Evolutionary conservation across 2,797 vertebrate genomes (phyloP).

Genomic region (Loris lydekkerianus): DNA sequence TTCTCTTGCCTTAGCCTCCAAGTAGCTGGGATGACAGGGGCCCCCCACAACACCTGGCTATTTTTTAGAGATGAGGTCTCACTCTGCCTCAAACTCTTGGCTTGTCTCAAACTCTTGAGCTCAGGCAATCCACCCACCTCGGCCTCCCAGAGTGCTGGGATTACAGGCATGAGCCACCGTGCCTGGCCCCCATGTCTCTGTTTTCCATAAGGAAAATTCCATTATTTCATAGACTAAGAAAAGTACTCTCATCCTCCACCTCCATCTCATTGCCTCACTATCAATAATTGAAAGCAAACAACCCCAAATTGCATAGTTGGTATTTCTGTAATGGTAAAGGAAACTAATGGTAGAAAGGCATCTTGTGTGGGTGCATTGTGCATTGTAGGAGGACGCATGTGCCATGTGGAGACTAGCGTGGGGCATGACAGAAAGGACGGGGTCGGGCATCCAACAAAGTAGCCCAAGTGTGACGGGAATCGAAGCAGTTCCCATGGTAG

Average conservation of each 20-base stretch:
- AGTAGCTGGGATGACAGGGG: too few species aligned
- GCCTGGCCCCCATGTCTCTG: background rate
- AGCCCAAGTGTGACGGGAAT: conserved; percentile 57
- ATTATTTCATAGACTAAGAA: background rate
- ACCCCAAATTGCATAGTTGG: background rate
- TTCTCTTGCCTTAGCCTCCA: too few species aligned
- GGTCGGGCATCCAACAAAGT: background rate
- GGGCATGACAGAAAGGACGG: too few species aligned
- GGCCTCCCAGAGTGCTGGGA: too few species aligned
- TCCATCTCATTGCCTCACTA: background rate
- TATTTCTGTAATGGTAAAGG: background rate
- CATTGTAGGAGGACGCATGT: too few species aligned
- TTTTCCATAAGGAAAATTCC: background rate
- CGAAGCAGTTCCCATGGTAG: conserved; percentile 63
- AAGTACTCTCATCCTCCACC: background rate
- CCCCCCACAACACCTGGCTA: too few species aligned
- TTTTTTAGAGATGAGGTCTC: too few species aligned
- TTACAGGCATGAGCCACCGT: too few species aligned
- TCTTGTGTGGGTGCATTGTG: background rate
- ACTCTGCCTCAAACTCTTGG: too few species aligned
- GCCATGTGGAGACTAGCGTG: too few species aligned
- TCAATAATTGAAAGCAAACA: conserved; percentile 7
- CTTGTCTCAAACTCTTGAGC: too few species aligned
- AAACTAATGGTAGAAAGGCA: background rate
- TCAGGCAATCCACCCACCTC: too few species aligned